phyloP scores from a whole-genome alignment of 2,113 vertebrate species.

The Siniperca chuatsi region DNA sequence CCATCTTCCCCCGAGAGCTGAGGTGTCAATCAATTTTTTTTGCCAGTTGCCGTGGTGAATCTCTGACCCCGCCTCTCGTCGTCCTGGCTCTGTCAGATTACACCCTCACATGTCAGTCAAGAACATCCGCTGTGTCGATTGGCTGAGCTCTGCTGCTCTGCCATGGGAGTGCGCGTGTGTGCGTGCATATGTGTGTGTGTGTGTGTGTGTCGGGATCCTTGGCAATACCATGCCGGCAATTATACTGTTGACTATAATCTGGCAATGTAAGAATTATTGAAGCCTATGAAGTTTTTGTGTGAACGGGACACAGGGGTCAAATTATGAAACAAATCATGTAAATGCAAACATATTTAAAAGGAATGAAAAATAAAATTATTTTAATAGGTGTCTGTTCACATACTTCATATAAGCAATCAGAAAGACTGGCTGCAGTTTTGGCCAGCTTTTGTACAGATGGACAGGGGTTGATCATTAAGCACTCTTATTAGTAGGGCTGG shows the following conservation, averaged over 20 bases:
- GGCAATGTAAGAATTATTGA: neutral
- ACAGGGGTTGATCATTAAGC: neutral
- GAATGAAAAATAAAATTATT: neutral
- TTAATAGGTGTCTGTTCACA: neutral
- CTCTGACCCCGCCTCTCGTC: conserved; percentile 58
- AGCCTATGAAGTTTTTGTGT: neutral
- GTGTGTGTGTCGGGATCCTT: neutral
- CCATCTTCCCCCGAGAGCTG: conserved; percentile 57
- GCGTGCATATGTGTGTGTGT: neutral
- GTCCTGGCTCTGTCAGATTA: conserved; percentile 62
- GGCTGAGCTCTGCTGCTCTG: conserved; percentile 32
- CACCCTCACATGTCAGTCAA: conserved; percentile 63
- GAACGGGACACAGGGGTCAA: neutral
- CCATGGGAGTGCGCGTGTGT: neutral
- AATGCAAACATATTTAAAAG: neutral
- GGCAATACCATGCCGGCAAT: neutral
- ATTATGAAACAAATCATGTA: neutral
- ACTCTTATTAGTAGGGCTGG: neutral
- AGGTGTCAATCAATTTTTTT: conserved; percentile 64
- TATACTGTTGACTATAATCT: neutral
- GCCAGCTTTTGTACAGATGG: neutral
- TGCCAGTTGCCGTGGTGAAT: conserved; percentile 69
- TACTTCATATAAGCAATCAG: neutral
- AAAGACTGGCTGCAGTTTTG: too few relatives aligned
- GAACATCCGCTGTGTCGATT: conserved; percentile 39